Evolutionary conservation across 2,888 invertebrate species (phyloP).

Genomic region (Gandaritis pyraliata): DNA sequence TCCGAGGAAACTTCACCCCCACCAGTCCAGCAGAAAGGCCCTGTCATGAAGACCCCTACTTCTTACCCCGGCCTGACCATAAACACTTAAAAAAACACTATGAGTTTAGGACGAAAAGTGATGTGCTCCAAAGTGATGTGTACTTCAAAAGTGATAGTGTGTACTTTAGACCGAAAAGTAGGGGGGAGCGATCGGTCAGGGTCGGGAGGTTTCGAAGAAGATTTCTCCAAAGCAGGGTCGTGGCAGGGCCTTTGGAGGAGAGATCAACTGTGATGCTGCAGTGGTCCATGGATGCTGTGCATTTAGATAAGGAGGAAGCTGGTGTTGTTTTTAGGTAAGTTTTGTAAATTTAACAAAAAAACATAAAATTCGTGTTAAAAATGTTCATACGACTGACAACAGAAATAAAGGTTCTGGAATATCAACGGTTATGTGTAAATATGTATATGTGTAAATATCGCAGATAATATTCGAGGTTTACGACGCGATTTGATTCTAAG

Average conservation of each 20-base stretch:
- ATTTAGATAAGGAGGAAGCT: slow-evolving; percentile 65
- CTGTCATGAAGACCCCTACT: slow-evolving; percentile 71
- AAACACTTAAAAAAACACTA: slow-evolving; percentile 53
- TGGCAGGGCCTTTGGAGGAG: slow-evolving; percentile 66
- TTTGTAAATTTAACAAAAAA: neutral
- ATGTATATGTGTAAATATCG: slow-evolving; percentile 5
- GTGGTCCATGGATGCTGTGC: slow-evolving; percentile 73
- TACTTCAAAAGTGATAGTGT: slow-evolving; percentile 40
- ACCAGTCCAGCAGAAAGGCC: slow-evolving; percentile 66
- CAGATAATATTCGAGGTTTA: slow-evolving; percentile 7
- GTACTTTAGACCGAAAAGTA: slow-evolving; percentile 69
- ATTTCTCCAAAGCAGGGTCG: slow-evolving; percentile 65
- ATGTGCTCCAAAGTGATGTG: slow-evolving; percentile 11
- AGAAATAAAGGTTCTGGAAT: too few species aligned
- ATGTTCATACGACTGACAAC: too few species aligned
- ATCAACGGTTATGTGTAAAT: slow-evolving; percentile 5
- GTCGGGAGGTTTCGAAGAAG: slow-evolving; percentile 58
- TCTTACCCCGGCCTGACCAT: slow-evolving; percentile 59
- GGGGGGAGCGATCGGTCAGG: slow-evolving; percentile 60
- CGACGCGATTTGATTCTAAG: slow-evolving; percentile 7
- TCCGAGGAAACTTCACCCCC: slow-evolving; percentile 77
- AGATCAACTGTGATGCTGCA: slow-evolving; percentile 62
- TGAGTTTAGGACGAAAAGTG: slow-evolving; percentile 57
- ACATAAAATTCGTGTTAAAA: too few species aligned
- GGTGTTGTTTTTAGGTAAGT: slow-evolving; percentile 81